Base-by-base conservation (phyloP, 2,113 vertebrate species). In the Emydura subglobosa region DNA sequence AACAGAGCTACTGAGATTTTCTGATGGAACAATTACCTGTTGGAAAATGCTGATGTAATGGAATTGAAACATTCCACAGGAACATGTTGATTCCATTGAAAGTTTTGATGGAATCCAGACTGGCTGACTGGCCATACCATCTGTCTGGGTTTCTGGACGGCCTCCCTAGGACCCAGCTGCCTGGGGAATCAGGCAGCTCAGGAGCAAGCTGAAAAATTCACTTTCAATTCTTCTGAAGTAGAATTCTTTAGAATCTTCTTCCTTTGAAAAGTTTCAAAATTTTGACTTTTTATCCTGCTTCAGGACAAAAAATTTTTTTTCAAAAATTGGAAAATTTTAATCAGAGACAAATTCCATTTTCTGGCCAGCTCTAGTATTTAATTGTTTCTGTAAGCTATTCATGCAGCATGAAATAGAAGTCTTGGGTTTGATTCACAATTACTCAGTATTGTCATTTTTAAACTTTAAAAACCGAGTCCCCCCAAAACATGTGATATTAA, bases 201-300 rank as follows among this genome's bases (percentile, higher is more conserved):
- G 4, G 1, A 79, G 0, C 4, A 59, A 55, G 5, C 7, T 27
- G 50, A 49, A 49, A 61, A 85, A 76, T 27, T 47, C 0, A 31
- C n/a, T 82, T 83, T 25, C 65, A 34, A 34, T 34, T 53, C 5
- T 89, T 12, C 7, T 72, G 17, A 68, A 72, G n/a, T 39, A 72
- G 65, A 21, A 72, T 39, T 72, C n/a, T 72, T 85, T 10, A 79
- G 27, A 55, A 68, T 54, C 47, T 27, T 68, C 7, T 1, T 65
- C 12, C 16, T 72, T 8, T 72, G 65, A 39, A 39, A 22, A 72
- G 34, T 39, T 34, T 68, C 17, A 17, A 68, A 2, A 21, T 87
- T 87, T 1, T 85, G 1, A 2, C 5, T 42, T 27, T 65, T 76
- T 79, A 0, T 87, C 57, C 42, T 24, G 0, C 55, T 25, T 51